Conservation (phyloP, 2,888 invertebrate genomes). For the Fragum fragum region DNA sequence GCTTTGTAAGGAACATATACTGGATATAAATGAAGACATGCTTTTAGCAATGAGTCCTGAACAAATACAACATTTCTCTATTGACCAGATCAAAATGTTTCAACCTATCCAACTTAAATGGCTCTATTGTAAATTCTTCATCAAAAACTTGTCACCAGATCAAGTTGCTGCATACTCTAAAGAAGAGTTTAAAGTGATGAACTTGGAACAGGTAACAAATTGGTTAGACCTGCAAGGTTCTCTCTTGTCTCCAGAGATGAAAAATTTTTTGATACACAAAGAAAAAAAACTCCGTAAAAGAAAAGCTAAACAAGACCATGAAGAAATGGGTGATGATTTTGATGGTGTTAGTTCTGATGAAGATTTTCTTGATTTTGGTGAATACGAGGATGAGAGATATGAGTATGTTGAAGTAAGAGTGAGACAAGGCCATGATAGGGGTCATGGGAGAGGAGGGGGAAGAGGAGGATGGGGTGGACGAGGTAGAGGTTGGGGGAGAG, state of each 20-base stretch:
- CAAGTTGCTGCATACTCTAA: slow-evolving; percentile 40
- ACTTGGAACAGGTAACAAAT: slow-evolving; percentile 18
- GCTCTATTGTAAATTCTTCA: slow-evolving; percentile 24
- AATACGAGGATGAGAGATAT: background rate
- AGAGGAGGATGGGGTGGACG: background rate
- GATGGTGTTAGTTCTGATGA: background rate
- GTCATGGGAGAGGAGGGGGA: slow-evolving; percentile 2
- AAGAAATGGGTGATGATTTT: slow-evolving; percentile 11
- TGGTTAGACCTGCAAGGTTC: slow-evolving; percentile 28
- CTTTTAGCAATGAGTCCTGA: slow-evolving; percentile 22
- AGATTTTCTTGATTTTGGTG: background rate
- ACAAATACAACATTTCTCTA: slow-evolving; percentile 40
- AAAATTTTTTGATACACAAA: background rate
- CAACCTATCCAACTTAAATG: slow-evolving; percentile 8
- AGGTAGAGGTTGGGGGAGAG: slow-evolving; percentile 6
- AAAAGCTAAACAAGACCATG: background rate
- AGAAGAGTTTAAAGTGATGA: slow-evolving; percentile 23
- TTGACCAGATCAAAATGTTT: slow-evolving; percentile 56
- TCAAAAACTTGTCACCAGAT: slow-evolving; percentile 23
- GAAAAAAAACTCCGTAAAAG: background rate
- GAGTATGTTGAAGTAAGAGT: slow-evolving; percentile 3
- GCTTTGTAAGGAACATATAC: slow-evolving; percentile 45
- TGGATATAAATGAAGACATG: slow-evolving; percentile 24
- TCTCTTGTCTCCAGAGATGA: background rate
- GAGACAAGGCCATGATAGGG: background rate